Conservation (phyloP, 2,888 invertebrate genomes). For the Ormyrus nitidulus region DNA sequence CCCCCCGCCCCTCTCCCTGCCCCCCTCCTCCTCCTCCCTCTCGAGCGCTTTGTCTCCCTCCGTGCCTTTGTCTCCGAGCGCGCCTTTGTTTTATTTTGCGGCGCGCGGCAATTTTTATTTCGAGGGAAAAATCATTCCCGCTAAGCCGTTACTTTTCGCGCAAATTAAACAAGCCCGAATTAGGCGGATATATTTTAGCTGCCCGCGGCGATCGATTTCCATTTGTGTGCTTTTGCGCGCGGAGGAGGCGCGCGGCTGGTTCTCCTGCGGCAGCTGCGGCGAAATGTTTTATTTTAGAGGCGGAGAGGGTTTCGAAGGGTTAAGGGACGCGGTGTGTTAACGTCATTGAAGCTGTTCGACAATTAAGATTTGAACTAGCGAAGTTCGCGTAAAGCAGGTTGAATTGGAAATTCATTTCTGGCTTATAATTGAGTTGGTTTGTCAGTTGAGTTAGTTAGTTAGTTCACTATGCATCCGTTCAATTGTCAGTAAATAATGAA, state of each 20-base stretch:
- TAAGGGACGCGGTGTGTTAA: too few relatives aligned
- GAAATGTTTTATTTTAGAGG: background rate
- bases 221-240: too few relatives aligned
- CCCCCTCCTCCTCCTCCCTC: background rate
- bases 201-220: constrained; percentile 16
- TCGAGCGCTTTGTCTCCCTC: background rate
- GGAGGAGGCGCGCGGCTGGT: too few relatives aligned
- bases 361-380: too few relatives aligned
- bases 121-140: background rate
- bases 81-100: too few relatives aligned
- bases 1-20: background rate
- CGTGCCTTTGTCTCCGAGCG: constrained; percentile 50
- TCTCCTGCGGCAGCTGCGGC: background rate
- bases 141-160: constrained; percentile 28
- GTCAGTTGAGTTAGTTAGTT: too few relatives aligned
- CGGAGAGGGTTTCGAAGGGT: background rate
- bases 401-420: too few relatives aligned
- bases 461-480: too few relatives aligned
- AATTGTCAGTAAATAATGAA: too few relatives aligned
- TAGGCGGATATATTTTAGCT: constrained; percentile 31
- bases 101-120: constrained; percentile 23
- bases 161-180: constrained; percentile 32
- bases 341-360: too few relatives aligned
- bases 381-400: too few relatives aligned
- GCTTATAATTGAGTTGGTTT: too few relatives aligned